Evolutionary conservation across 2,797 vertebrate species (phyloP).

Genomic region (Taeniopygia guttata): DNA sequence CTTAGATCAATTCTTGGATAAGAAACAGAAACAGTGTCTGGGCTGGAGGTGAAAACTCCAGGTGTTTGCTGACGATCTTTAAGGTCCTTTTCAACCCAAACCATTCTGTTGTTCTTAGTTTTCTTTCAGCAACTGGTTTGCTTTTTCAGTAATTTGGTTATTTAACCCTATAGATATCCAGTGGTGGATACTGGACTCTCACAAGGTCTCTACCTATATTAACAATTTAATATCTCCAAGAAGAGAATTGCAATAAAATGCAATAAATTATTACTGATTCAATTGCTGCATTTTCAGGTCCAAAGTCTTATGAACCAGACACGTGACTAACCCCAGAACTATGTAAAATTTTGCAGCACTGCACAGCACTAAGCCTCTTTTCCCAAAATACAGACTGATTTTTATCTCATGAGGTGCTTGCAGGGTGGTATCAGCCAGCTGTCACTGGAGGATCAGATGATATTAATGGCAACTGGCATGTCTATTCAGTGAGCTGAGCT

Average conservation of each 20-base stretch:
- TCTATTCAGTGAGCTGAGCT: background rate
- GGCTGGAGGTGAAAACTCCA: background rate
- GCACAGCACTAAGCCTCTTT: background rate
- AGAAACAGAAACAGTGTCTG: background rate
- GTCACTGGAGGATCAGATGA: conserved; percentile 16
- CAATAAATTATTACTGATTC: background rate
- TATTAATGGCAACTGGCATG: conserved; percentile 33
- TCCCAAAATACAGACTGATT: background rate
- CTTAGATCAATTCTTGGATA: background rate
- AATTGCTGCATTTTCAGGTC: background rate
- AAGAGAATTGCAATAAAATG: background rate
- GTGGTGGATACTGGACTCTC: background rate
- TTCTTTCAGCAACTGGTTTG: background rate
- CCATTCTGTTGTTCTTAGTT: background rate
- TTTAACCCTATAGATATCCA: background rate
- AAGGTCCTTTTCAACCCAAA: background rate
- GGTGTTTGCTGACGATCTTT: fast-evolving
- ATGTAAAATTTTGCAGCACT: background rate
- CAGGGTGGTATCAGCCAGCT: conserved; percentile 25
- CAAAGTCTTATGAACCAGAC: fast-evolving
- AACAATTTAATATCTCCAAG: background rate
- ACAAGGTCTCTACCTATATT: background rate
- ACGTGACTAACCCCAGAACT: fast-evolving
- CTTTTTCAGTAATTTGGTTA: no score
- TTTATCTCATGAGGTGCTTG: background rate